Conservation (phyloP, 2,113 vertebrate genomes). For the Pelecanus crispus region DNA sequence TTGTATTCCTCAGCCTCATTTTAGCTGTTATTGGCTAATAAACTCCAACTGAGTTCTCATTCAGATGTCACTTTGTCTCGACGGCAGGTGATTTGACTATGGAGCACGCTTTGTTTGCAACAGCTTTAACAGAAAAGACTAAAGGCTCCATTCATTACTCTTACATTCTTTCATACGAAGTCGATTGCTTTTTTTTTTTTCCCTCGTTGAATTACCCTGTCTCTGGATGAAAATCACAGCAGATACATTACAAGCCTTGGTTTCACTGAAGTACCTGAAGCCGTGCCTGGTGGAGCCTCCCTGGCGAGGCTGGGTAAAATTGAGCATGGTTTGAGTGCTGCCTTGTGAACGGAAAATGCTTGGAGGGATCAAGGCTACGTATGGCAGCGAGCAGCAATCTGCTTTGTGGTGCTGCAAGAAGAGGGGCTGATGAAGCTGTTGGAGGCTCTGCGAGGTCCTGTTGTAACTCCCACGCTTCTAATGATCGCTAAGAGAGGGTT, state of each 20-base stretch:
- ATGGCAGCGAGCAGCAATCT: rapidly evolving
- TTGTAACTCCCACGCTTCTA: not conserved
- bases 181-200: not conserved
- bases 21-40: not conserved
- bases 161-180: not conserved
- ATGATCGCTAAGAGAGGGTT: not conserved
- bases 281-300: not conserved
- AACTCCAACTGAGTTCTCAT: not conserved
- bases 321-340: not conserved
- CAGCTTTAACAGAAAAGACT: not conserved
- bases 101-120: not conserved
- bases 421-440: not conserved
- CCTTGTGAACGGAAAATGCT: rapidly evolving
- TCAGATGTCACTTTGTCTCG: not conserved
- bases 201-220: not conserved
- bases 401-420: not conserved
- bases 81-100: not conserved
- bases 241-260: not conserved
- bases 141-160: not conserved
- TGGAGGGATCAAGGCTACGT: rapidly evolving
- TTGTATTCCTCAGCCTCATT: not conserved
- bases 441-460: not conserved
- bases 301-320: rapidly evolving
- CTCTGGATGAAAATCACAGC: not conserved
- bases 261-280: not conserved